Base-by-base conservation (phyloP, 2,888 invertebrate genomes). In the Morpho helenor region DNA sequence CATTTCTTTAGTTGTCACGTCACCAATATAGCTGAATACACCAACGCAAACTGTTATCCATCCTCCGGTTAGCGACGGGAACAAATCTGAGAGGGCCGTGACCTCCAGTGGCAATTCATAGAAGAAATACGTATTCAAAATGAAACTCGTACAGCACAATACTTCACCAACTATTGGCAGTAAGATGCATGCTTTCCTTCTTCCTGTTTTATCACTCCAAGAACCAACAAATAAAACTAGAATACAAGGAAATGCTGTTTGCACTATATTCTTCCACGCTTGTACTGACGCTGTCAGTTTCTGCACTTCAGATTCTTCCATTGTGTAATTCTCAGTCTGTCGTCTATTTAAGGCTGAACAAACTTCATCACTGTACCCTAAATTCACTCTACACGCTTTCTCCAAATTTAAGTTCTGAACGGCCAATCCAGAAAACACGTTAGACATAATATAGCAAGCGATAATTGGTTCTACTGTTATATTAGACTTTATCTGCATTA, bases 371-470 rank as follows among this genome's bases (percentile, higher is more conserved):
- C 94, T 91, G 68, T 95, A 96, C 0, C 91, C 92, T 74, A 96
- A 91, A 77, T 96, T 96, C 31, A 96, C 96, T 57, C 96, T 88
- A 77, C 96, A 96, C 3, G 96, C 96, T 81, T 96, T 96, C 77
- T 96, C 96, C 70, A 96, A 91, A 80, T 96, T 96, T 59, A 96
- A 84, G 84, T 96, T 96, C 80, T 96, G 96, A 45, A 96, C 94
- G 57, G 96, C 96, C 64, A 96, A 84, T 66, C 94, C 93, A 0
- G 96, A 95, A 57, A 93, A 87, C 49, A 93, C 93, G 75, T 93
- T 93, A 45, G 94, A 94, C 91, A 94, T 92, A 54, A 94, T 93
- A 72, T 94, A 94, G 70, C 93, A 93, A 6, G 93, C 92, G 66
- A 94, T 88, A 61, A 94, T 92, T 7, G 94, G 94, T 74, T 94